phyloP scores from a whole-genome alignment of 2,888 invertebrate species.

The Spialia ferax region DNA sequence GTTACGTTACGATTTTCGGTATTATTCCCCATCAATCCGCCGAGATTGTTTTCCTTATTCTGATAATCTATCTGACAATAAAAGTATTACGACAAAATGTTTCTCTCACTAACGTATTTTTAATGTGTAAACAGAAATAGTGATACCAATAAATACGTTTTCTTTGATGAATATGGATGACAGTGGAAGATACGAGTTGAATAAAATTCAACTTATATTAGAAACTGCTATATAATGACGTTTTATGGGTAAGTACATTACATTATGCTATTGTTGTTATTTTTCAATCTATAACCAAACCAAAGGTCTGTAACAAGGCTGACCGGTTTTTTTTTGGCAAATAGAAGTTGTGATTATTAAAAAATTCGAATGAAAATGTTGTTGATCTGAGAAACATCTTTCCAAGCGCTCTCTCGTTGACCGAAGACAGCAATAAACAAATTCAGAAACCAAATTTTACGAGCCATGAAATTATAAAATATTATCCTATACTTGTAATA shows the following conservation, averaged over 20 bases:
- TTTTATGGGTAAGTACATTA: background rate
- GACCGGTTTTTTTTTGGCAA: background rate
- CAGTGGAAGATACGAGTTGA: background rate
- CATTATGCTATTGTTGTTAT: background rate
- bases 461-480: no score
- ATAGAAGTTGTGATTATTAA: no score
- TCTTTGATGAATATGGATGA: background rate
- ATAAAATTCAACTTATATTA: background rate
- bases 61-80: background rate
- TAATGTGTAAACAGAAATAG: background rate
- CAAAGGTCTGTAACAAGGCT: no score
- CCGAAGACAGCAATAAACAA: no score
- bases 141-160: background rate
- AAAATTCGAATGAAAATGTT: no score
- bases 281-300: background rate
- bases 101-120: background rate
- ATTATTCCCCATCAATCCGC: slow-evolving; percentile 12
- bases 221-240: no score
- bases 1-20: slow-evolving; percentile 17
- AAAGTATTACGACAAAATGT: background rate
- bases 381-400: no score
- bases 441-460: no score
- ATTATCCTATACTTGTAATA: no score
- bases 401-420: no score
- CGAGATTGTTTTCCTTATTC: slow-evolving; percentile 22